A percentile compares a stretch with the other conserved stretches of the same genome.
Conservation (phyloP, 2,888 invertebrate species). For the Cheilosia variabilis region DNA sequence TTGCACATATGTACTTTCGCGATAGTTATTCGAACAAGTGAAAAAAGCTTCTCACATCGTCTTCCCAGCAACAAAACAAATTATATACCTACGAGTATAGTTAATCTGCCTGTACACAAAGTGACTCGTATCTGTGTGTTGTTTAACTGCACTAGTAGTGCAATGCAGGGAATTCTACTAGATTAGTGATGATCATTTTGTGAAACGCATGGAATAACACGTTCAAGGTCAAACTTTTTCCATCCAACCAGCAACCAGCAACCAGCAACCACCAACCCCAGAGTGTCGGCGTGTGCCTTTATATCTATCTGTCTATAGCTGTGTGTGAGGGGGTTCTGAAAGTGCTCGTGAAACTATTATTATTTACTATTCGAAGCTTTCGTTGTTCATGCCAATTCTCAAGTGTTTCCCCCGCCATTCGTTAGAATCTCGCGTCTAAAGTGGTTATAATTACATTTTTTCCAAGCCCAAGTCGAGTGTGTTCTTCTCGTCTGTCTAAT, state of each 20-base stretch:
- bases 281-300: constrained; percentile 49
- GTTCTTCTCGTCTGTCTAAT: constrained; percentile 55
- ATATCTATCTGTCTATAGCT: constrained; percentile 25
- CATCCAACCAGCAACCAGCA: constrained; percentile 37
- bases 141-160: constrained; percentile 55
- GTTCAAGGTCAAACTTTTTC: constrained; percentile 83
- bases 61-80: constrained; percentile 31
- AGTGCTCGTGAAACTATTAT: constrained; percentile 73
- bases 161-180: constrained; percentile 24
- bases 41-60: constrained; percentile 42
- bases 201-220: constrained; percentile 80
- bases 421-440: constrained; percentile 62
- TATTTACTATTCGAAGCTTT: constrained; percentile 71
- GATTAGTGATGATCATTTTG: constrained; percentile 72
- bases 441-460: constrained; percentile 66
- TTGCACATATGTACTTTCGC: constrained; percentile 36
- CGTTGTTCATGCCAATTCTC: constrained; percentile 20
- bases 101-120: constrained; percentile 34
- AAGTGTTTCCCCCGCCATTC: constrained; percentile 47
- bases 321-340: constrained; percentile 56
- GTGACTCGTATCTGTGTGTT: constrained; percentile 21
- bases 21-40: constrained; percentile 43
- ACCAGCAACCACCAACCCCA: constrained; percentile 66
- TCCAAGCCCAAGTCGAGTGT: constrained; percentile 59
- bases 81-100: not conserved